phyloP scores from a whole-genome alignment of 2,888 invertebrate species.

The Sinhomidia bicolor region DNA sequence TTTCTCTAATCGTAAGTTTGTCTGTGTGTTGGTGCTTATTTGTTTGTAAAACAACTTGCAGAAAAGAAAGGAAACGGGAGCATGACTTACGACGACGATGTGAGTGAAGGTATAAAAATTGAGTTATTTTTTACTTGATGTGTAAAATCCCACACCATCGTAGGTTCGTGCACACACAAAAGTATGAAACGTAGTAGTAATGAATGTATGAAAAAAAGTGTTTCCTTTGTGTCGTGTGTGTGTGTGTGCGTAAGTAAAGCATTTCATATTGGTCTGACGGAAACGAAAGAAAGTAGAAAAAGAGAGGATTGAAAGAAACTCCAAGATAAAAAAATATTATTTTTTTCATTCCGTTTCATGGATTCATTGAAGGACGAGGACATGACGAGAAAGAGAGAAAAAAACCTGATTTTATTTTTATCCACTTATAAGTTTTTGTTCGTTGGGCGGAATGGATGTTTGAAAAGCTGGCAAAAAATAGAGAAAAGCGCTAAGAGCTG shows the following conservation, averaged over 20 bases:
- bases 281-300: background rate
- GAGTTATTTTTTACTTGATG: background rate
- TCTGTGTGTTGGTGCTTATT: background rate
- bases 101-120: background rate
- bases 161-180: background rate
- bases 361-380: slow-evolving; percentile 13
- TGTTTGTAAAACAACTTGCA: slow-evolving; percentile 6
- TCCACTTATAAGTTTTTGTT: background rate
- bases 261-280: slow-evolving; percentile 6
- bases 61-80: background rate
- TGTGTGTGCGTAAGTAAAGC: slow-evolving; percentile 20
- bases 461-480: background rate
- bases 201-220: background rate
- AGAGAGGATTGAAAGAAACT: background rate
- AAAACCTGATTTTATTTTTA: background rate
- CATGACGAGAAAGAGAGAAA: background rate
- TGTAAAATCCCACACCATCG: background rate
- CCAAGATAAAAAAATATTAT: background rate
- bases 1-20: background rate
- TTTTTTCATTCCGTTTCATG: slow-evolving; percentile 28
- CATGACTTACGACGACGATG: background rate
- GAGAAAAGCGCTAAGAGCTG: slow-evolving; percentile 10
- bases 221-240: background rate
- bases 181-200: background rate
- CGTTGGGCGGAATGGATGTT: background rate